Conservation (phyloP, 2,797 vertebrate genomes). For the Lates japonicus region DNA sequence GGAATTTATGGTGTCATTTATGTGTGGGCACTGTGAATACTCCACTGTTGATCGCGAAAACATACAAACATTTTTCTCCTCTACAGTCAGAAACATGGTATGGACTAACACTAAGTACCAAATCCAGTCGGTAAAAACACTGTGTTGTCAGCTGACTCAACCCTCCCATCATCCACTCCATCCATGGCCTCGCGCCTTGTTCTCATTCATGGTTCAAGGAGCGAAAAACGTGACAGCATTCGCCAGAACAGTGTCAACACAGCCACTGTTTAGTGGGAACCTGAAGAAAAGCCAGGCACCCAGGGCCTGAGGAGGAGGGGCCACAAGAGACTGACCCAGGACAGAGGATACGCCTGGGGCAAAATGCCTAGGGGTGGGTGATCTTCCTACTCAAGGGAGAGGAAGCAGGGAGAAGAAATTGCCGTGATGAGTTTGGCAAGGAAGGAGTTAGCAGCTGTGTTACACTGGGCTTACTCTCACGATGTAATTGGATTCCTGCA, state of each 20-base stretch:
- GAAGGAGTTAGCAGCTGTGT: conserved; percentile 2
- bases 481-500: conserved; percentile 65
- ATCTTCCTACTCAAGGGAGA: conserved; percentile 9
- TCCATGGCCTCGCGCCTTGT: conserved; percentile 27
- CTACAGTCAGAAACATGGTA: not conserved
- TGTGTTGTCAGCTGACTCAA: not conserved
- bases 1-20: not conserved
- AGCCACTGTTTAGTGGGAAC: conserved; percentile 69
- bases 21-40: not conserved
- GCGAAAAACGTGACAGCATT: conserved; percentile 44
- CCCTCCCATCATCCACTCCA: conserved; percentile 13
- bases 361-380: not conserved
- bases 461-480: conserved; percentile 40
- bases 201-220: conserved; percentile 58
- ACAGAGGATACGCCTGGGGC: conserved; percentile 9
- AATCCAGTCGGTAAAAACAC: not conserved
- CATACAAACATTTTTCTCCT: not conserved
- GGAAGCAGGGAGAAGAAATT: conserved; percentile 4
- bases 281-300: conserved; percentile 54
- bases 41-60: not conserved
- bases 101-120: not conserved
- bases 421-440: not conserved
- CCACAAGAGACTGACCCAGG: conserved; percentile 26
- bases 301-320: conserved; percentile 44
- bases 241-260: conserved; percentile 68